Conservation (phyloP, 2,888 invertebrate genomes). For the Cecidostiba fungosa region DNA sequence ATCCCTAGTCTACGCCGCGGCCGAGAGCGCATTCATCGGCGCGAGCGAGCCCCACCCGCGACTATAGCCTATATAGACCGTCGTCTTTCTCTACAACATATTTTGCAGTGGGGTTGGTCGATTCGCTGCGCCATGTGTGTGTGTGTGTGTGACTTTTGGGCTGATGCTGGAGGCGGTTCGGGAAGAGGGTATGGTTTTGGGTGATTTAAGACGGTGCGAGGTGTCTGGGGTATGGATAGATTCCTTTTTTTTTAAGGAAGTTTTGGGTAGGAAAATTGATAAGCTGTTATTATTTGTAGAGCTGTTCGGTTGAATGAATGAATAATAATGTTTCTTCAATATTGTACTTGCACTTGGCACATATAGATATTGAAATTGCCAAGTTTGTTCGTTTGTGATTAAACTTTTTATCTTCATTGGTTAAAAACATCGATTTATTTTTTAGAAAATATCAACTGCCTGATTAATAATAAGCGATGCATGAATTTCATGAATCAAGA, state of each 20-base stretch:
- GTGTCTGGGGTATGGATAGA: neutral
- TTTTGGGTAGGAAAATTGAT: too few relatives aligned
- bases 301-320: too few relatives aligned
- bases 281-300: too few relatives aligned
- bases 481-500: neutral
- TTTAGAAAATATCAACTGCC: too few relatives aligned
- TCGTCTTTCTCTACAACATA: conserved; percentile 76
- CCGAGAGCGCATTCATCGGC: conserved; percentile 76
- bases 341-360: too few relatives aligned
- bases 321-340: too few relatives aligned
- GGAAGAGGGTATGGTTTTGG: neutral
- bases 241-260: neutral
- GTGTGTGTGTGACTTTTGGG: neutral
- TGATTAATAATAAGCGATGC: too few relatives aligned
- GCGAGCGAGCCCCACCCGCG: conserved; percentile 62
- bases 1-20: conserved; percentile 75
- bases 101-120: conserved; percentile 70
- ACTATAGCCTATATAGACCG: neutral
- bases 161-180: neutral
- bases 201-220: neutral
- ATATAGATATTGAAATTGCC: too few relatives aligned
- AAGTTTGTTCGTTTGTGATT: too few relatives aligned
- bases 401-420: too few relatives aligned
- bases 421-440: too few relatives aligned
- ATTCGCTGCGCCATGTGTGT: neutral